Percentiles rank a stretch among this genome's conserved stretches.
Evolutionary conservation across 2,888 invertebrate species (phyloP).

Genomic region (Ditula angustiorana): DNA sequence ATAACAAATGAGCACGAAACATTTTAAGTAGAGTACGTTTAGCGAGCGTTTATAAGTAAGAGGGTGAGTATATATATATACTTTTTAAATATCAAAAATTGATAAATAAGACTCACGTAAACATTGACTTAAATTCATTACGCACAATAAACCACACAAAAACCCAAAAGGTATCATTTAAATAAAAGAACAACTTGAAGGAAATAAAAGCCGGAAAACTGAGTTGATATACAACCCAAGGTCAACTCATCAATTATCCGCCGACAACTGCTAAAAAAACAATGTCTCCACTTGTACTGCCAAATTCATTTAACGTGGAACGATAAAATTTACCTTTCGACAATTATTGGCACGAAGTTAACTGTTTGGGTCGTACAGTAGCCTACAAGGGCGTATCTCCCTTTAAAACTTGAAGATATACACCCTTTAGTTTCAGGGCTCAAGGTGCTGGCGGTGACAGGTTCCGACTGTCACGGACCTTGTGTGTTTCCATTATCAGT

Average conservation of each 20-base stretch:
- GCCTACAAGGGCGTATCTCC: neutral
- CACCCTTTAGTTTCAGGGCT: slow-evolving; percentile 40
- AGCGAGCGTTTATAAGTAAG: too few species aligned
- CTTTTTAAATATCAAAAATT: too few species aligned
- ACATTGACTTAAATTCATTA: neutral
- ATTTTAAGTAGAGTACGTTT: too few species aligned
- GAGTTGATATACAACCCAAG: slow-evolving; percentile 8
- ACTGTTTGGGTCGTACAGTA: neutral
- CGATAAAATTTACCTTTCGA: slow-evolving; percentile 25
- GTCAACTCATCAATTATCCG: slow-evolving; percentile 9
- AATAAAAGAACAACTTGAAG: slow-evolving; percentile 10
- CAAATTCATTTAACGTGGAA: slow-evolving; percentile 34
- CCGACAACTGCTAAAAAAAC: slow-evolving; percentile 27
- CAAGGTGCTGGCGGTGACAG: slow-evolving; percentile 56
- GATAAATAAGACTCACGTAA: neutral
- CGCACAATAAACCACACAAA: neutral
- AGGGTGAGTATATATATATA: too few species aligned
- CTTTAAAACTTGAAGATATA: neutral
- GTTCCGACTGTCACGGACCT: slow-evolving; percentile 58
- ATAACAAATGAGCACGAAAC: too few species aligned
- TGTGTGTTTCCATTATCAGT: slow-evolving; percentile 47
- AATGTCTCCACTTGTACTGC: slow-evolving; percentile 23
- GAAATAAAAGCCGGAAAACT: neutral
- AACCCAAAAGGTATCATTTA: neutral
- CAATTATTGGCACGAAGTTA: slow-evolving; percentile 35